A percentile compares a stretch with the other conserved stretches of the same genome.
Evolutionary conservation across 2,888 invertebrate genomes (phyloP).

Genomic region (Hirtodrosophila histrioides): DNA sequence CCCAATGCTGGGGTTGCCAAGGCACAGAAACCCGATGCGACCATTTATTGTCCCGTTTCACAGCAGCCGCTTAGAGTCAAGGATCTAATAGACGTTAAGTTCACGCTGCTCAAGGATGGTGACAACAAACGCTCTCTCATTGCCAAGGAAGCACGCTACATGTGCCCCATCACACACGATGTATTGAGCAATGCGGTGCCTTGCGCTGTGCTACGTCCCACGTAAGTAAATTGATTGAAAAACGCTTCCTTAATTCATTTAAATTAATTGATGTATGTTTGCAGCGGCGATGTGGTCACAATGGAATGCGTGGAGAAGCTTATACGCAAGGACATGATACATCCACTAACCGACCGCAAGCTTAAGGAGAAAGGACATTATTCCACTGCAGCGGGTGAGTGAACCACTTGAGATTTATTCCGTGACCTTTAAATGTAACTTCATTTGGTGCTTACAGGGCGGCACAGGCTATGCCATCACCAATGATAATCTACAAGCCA

Average conservation of each 20-base stretch:
- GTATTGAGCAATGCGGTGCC: slow-evolving; percentile 97
- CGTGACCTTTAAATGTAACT: background rate
- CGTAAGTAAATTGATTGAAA: slow-evolving; percentile 86
- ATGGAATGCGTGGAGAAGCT: slow-evolving; percentile 98
- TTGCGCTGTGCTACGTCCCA: slow-evolving; percentile 94
- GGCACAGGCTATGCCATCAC: slow-evolving; percentile 97
- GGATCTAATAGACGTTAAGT: slow-evolving; percentile 96
- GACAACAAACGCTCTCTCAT: slow-evolving; percentile 94
- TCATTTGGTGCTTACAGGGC: slow-evolving; percentile 86
- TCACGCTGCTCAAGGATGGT: slow-evolving; percentile 95
- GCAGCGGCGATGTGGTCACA: slow-evolving; percentile 96
- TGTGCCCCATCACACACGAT: slow-evolving; percentile 99
- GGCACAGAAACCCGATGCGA: slow-evolving; percentile 88
- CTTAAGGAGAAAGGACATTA: slow-evolving; percentile 96
- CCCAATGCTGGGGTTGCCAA: slow-evolving; percentile 91
- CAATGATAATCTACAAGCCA: slow-evolving; percentile 92
- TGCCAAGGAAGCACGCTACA: slow-evolving; percentile 95
- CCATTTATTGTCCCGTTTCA: slow-evolving; percentile 92
- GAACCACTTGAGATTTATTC: background rate
- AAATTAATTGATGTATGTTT: slow-evolving; percentile 69
- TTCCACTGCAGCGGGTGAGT: slow-evolving; percentile 92
- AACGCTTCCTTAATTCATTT: background rate
- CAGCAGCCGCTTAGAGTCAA: slow-evolving; percentile 94
- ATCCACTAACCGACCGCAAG: slow-evolving; percentile 94
- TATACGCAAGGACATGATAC: slow-evolving; percentile 97